phyloP scores from a whole-genome alignment of 2,113 vertebrate species.

The Oncorhynchus nerka region DNA sequence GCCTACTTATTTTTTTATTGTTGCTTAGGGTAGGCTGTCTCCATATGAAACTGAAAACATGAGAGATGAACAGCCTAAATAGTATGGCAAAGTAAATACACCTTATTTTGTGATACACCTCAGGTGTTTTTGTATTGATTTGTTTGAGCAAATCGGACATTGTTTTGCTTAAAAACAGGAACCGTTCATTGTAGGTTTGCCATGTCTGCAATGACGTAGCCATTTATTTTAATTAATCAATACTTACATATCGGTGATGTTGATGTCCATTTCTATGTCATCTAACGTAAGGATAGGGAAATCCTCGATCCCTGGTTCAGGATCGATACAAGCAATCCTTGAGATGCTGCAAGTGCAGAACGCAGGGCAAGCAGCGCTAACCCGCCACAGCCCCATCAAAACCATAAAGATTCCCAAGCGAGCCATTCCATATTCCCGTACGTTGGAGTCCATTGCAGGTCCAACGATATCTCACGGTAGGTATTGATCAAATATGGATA shows the following conservation, averaged over 20 bases:
- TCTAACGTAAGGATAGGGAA: conserved; percentile 84
- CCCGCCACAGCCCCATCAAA: conserved; percentile 75
- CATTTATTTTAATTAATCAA: not conserved
- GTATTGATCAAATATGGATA: conserved; percentile 49
- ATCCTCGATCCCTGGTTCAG: conserved; percentile 80
- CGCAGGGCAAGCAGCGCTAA: conserved; percentile 79
- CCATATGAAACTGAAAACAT: not conserved
- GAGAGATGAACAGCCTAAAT: not conserved
- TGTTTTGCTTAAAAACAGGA: not conserved
- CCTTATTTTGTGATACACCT: not conserved
- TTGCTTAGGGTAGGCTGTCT: not conserved
- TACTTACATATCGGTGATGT: conserved; percentile 96
- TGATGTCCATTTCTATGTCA: conserved; percentile 78
- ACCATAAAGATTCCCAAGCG: conserved; percentile 83
- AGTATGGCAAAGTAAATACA: not conserved
- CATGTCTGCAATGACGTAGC: not conserved
- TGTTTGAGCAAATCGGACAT: not conserved
- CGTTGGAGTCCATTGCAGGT: conserved; percentile 80
- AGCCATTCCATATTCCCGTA: conserved; percentile 76
- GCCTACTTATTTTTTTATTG: too few species aligned
- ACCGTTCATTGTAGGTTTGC: conserved; percentile 12
- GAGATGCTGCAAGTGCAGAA: conserved; percentile 86
- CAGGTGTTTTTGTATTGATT: not conserved
- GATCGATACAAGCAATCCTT: conserved; percentile 84
- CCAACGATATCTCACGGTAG: conserved; percentile 57